phyloP scores from a whole-genome alignment of 2,888 invertebrate genomes.

The Amblyjoppa proteus region DNA sequence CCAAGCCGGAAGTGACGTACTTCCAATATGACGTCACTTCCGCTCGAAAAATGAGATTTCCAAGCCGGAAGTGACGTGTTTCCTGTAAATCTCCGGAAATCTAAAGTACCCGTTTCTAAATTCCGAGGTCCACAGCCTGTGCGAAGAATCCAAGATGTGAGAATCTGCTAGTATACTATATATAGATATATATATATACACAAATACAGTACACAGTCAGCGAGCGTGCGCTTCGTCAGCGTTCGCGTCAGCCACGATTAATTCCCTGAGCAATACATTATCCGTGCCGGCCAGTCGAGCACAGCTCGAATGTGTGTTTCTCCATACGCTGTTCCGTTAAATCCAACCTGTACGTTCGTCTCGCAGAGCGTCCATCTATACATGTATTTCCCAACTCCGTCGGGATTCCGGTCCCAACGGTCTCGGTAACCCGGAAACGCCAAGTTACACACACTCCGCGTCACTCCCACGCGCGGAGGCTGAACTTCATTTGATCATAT shows the following conservation, averaged over 20 bases:
- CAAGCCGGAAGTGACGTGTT: not conserved
- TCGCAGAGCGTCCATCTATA: constrained; percentile 3
- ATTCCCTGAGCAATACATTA: constrained; percentile 73
- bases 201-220: too few relatives aligned
- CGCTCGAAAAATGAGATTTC: not conserved
- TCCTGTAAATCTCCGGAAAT: too few relatives aligned
- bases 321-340: constrained; percentile 29
- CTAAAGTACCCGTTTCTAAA: too few relatives aligned
- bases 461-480: constrained; percentile 38
- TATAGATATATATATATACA: too few relatives aligned
- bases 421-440: constrained; percentile 4
- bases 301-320: constrained; percentile 13
- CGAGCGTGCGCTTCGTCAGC: constrained; percentile 58
- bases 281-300: constrained; percentile 58
- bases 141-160: too few relatives aligned
- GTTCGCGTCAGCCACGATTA: constrained; percentile 70
- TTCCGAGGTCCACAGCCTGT: too few relatives aligned
- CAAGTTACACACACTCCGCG: constrained; percentile 7
- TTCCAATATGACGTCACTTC: too few relatives aligned
- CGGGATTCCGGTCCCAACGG: too few relatives aligned
- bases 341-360: constrained; percentile 35
- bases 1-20: too few relatives aligned
- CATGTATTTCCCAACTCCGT: not conserved
- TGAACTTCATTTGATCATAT: constrained; percentile 49
- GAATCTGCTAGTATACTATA: too few relatives aligned